Evolutionary conservation across 1,140 invertebrate genomes (phyloP).

Genomic region (Cheumatopsyche charites): DNA sequence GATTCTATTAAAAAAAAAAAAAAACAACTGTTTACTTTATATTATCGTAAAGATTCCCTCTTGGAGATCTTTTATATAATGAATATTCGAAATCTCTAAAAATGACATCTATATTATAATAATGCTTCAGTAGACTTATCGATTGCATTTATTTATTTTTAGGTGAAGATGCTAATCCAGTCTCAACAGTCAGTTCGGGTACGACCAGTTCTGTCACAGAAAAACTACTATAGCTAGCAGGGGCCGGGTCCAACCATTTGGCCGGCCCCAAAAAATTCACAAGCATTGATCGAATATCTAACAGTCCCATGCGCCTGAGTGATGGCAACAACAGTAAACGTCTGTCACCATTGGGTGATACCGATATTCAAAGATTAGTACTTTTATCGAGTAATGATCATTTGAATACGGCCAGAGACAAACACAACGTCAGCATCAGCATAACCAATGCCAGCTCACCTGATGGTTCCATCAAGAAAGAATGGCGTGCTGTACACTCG

Average conservation of each 20-base stretch:
- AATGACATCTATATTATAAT: too few species aligned
- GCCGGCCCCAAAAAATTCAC: conserved; percentile 61
- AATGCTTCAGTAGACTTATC: background rate
- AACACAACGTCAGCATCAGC: conserved; percentile 57
- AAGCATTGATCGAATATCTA: conserved; percentile 50
- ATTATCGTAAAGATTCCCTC: too few species aligned
- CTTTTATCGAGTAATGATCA: conserved; percentile 35
- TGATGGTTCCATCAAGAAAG: conserved; percentile 50
- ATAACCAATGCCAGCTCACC: conserved; percentile 54
- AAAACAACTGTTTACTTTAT: too few species aligned
- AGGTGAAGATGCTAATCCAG: conserved; percentile 63
- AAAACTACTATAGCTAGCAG: conserved; percentile 79
- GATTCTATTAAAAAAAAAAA: background rate
- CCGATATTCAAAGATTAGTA: conserved; percentile 42
- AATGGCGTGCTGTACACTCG: conserved; percentile 52
- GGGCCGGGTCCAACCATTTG: conserved; percentile 61
- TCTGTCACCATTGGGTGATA: conserved; percentile 26
- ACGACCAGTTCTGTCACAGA: conserved; percentile 78
- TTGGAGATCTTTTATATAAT: too few species aligned
- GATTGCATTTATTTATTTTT: conserved; percentile 37
- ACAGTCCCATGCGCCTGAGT: conserved; percentile 50
- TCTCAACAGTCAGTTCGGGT: conserved; percentile 73
- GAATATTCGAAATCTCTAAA: too few species aligned
- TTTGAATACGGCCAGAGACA: conserved; percentile 46
- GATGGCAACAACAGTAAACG: conserved; percentile 42